These are phyloP conservation scores for Tipula unca DNA, from an alignment of 2,888 invertebrate genomes.

Conservation along the genomic window DNA sequence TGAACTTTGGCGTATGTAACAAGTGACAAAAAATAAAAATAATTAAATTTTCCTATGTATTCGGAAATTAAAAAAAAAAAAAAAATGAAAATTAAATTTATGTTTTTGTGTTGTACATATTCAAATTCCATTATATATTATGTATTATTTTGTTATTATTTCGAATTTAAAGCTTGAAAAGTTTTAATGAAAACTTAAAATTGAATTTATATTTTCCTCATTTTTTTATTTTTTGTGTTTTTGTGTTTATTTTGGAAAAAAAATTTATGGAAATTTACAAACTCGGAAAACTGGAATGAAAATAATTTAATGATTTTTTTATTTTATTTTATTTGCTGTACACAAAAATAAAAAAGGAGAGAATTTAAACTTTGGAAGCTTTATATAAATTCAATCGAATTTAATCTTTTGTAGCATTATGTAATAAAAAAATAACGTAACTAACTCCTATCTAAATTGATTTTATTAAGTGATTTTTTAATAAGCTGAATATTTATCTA, in stretches of 20 bases:
- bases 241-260: background rate
- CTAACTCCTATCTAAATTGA: background rate
- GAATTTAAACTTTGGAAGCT: background rate
- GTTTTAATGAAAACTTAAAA: constrained; percentile 14
- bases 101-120: background rate
- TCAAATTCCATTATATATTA: constrained; percentile 2
- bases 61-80: background rate
- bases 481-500: background rate
- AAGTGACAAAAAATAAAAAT: background rate
- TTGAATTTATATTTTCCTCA: background rate
- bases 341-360: background rate
- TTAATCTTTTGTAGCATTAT: background rate
- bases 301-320: background rate
- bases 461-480: background rate
- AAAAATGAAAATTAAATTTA: background rate
- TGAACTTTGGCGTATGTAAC: background rate
- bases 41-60: background rate
- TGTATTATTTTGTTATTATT: background rate
- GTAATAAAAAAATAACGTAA: background rate
- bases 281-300: background rate
- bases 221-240: too few species aligned
- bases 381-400: background rate
- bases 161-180: constrained; percentile 14
- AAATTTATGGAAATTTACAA: background rate
- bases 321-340: background rate